Conservation (phyloP, 1,140 invertebrate genomes). For the Phymastichus coffea region DNA sequence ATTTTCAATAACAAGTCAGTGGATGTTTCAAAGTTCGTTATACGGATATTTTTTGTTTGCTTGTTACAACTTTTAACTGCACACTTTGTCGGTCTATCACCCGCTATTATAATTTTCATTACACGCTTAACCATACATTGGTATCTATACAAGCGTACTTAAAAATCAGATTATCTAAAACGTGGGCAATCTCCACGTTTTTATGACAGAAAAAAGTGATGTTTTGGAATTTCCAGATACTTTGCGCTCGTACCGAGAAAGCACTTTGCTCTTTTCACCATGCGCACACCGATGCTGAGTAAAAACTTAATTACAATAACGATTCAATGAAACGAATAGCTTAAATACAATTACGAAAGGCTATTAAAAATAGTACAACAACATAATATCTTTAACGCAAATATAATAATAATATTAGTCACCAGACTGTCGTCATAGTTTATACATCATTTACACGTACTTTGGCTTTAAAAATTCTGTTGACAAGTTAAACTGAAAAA, state of each 20-base stretch:
- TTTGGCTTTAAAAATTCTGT: constrained; percentile 23
- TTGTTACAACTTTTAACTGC: not conserved
- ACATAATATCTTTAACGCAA: constrained; percentile 20
- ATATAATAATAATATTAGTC: constrained; percentile 7
- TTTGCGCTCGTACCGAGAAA: not conserved
- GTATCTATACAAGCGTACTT: constrained; percentile 31
- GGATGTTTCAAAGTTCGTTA: constrained; percentile 21
- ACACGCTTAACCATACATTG: not conserved
- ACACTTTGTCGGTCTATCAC: not conserved
- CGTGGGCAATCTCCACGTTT: constrained; percentile 46
- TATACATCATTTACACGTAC: constrained; percentile 7
- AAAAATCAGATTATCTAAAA: constrained; percentile 26
- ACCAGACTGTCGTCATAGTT: not conserved
- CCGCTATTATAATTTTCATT: not conserved
- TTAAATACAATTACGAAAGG: not conserved
- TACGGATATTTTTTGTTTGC: constrained; percentile 6
- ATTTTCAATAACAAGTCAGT: constrained; percentile 32
- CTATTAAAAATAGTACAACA: constrained; percentile 15
- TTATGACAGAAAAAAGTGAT: constrained; percentile 29
- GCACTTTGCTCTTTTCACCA: not conserved
- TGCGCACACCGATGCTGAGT: not conserved
- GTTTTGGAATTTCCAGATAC: constrained; percentile 7
- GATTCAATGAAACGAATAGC: not conserved
- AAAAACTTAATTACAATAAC: not conserved
- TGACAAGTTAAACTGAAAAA: constrained; percentile 13